Base-by-base conservation (phyloP, 2,797 vertebrate genomes). In the Sciurus vulgaris region DNA sequence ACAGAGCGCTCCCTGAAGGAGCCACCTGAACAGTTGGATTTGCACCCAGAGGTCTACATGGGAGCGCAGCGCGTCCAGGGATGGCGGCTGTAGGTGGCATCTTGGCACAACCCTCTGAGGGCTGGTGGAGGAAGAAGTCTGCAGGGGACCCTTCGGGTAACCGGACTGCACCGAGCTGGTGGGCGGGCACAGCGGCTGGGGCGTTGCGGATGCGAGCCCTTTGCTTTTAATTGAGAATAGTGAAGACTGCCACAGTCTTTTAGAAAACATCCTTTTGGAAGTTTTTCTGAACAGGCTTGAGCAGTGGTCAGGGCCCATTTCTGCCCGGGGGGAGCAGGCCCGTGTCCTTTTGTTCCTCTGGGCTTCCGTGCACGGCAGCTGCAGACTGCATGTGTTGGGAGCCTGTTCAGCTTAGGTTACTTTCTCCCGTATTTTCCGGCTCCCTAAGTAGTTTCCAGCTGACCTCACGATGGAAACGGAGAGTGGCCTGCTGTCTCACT, bases 291-390 rank as follows among this genome's bases (percentile, higher is more conserved):
- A 7, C 56, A 12, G 67, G 8, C 22, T 91, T 26, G 72, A 61
- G 13, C 44, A 38, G 61, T 15, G 5, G 20, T 41, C 44, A 3
- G 5, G 1, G 10, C 28, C 5, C 1, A 28, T 63, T 15, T 81
- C 9, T n/a, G 35, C 11, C 7, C n/a, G 30, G 41, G 1, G 1
- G 49, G 4, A 12, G 67, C 47, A 11, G 17, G 28, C 79, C 91
- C 38, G 0, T 0, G 0, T 82, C 89, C 17, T 47, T 14, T 82
- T 49, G 63, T 86, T 79, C 30, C 20, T 47, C 47, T 7, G 18
- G 90, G 65, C 84, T n/a, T 28, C 69, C 67, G 28, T 2, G 7
- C 33, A 17, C 35, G 17, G 85, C 94, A 94, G 81, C 96, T 97
- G 96, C 90, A 2, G 76, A 2, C 65, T 35, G 6, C 77, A 9